A percentile compares a stretch with the other conserved stretches of the same genome.
These are phyloP conservation scores for Lerista edwardsae DNA, from an alignment of 2,797 vertebrate genomes.

Conservation along the genomic window DNA sequence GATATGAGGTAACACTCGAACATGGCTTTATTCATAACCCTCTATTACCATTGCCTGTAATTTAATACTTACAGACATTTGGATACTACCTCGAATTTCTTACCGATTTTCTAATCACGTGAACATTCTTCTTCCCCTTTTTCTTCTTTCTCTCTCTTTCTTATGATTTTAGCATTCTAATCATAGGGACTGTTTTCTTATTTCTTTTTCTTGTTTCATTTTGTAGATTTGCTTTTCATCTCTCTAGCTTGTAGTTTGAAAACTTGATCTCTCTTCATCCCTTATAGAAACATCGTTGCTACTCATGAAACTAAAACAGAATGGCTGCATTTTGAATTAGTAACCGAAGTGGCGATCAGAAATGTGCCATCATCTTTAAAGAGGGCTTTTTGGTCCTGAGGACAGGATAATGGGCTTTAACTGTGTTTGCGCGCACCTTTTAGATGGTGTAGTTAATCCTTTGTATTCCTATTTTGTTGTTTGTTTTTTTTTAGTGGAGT, in stretches of 20 bases:
- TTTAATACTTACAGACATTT: slow-evolving; percentile 72
- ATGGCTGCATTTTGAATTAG: slow-evolving; percentile 73
- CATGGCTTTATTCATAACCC: slow-evolving; percentile 69
- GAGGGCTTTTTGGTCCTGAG: slow-evolving; percentile 72
- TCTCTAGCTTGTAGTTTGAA: slow-evolving; percentile 74
- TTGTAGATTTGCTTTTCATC: slow-evolving; percentile 72
- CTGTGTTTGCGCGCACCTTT: slow-evolving; percentile 86
- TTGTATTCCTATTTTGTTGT: slow-evolving; percentile 94
- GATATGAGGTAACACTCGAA: slow-evolving; percentile 88
- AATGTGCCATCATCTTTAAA: slow-evolving; percentile 67
- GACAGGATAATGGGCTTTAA: slow-evolving; percentile 76
- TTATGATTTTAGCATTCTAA: slow-evolving; percentile 66
- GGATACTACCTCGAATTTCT: slow-evolving; percentile 68
- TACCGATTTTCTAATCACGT: slow-evolving; percentile 70
- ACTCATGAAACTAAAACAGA: slow-evolving; percentile 72
- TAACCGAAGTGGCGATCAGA: slow-evolving; percentile 69
- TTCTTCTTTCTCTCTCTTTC: slow-evolving; percentile 5
- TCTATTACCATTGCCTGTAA: slow-evolving; percentile 67
- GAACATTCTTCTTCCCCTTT: slow-evolving; percentile 49
- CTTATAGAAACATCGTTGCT: slow-evolving; percentile 74
- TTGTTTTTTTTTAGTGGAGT: slow-evolving; percentile 92
- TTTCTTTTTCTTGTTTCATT: slow-evolving; percentile 67
- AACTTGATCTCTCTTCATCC: slow-evolving; percentile 73
- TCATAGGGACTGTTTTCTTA: slow-evolving; percentile 71
- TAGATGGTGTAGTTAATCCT: slow-evolving; percentile 89